These are phyloP conservation scores for Drosophila leonis DNA, from an alignment of 2,888 invertebrate genomes.

Conservation along the genomic window DNA sequence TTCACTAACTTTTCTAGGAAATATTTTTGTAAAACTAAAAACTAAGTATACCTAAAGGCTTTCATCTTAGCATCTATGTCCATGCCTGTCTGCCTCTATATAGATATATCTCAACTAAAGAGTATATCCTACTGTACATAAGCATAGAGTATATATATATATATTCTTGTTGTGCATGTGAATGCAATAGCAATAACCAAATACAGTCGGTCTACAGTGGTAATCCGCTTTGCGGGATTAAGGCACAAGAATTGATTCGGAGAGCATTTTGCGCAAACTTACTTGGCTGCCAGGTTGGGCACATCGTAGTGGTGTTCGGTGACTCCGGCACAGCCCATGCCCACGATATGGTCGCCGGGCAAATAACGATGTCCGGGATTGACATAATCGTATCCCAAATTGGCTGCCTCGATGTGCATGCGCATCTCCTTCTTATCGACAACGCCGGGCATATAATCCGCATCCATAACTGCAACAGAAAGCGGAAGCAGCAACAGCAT, in stretches of 20 bases:
- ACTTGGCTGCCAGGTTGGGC: conserved; percentile 92
- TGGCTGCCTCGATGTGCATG: conserved; percentile 87
- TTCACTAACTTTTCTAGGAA: no score
- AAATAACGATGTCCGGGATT: conserved; percentile 86
- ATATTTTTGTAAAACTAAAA: no score
- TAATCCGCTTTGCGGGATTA: conserved; percentile 38
- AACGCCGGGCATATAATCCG: conserved; percentile 94
- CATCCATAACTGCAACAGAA: conserved; percentile 90
- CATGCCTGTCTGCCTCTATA: not conserved
- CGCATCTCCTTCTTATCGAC: conserved; percentile 90
- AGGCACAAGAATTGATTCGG: conserved; percentile 8
- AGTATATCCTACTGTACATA: not conserved
- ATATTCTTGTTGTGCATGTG: not conserved
- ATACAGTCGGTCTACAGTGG: conserved; percentile 3
- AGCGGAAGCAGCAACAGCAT: conserved; percentile 10
- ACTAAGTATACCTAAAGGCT: not conserved
- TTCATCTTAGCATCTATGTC: not conserved
- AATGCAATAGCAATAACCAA: conserved; percentile 6
- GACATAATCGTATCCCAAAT: conserved; percentile 94
- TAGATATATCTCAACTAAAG: not conserved
- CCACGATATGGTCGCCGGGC: conserved; percentile 76
- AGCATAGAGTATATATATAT: not conserved
- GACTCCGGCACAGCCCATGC: conserved; percentile 79
- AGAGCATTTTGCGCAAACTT: conserved; percentile 46
- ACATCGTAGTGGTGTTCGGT: conserved; percentile 95